These are phyloP conservation scores for Dioctria linearis DNA, from an alignment of 2,888 invertebrate genomes.

Conservation along the genomic window DNA sequence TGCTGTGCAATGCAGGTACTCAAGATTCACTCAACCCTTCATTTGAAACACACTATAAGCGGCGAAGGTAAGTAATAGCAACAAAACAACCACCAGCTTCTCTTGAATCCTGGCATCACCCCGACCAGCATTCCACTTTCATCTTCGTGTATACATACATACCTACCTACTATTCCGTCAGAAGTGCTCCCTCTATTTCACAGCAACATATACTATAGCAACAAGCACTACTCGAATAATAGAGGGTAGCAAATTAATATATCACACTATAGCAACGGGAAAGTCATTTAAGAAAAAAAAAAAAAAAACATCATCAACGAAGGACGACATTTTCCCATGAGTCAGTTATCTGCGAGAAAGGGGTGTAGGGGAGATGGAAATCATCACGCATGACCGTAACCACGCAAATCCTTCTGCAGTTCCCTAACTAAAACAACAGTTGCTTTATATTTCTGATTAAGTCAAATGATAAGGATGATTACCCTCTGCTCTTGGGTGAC, in stretches of 20 bases:
- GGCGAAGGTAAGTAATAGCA: slow-evolving; percentile 4
- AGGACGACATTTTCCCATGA: neutral
- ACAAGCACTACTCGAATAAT: slow-evolving; percentile 31
- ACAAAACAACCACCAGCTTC: neutral
- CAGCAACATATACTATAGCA: slow-evolving; percentile 20
- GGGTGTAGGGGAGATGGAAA: neutral
- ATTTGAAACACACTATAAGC: slow-evolving; percentile 1
- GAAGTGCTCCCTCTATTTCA: slow-evolving; percentile 4
- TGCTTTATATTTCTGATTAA: slow-evolving; percentile 44
- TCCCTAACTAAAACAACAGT: neutral
- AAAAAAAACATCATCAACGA: neutral
- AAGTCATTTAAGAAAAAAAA: too few species aligned
- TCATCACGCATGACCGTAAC: slow-evolving; percentile 34
- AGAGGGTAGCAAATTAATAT: slow-evolving; percentile 17
- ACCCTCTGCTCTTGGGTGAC: slow-evolving; percentile 43
- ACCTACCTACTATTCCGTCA: neutral
- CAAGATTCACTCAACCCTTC: slow-evolving; percentile 36
- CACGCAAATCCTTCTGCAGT: slow-evolving; percentile 19
- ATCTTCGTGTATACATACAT: too few species aligned
- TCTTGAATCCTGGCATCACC: neutral
- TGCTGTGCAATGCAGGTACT: slow-evolving; percentile 47
- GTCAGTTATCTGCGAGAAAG: too few species aligned
- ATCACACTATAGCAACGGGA: neutral
- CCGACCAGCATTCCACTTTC: slow-evolving; percentile 23
- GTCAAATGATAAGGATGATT: slow-evolving; percentile 39